Evolutionary conservation across 2,888 invertebrate genomes (phyloP), one percentile per base, ranked within the genome.

Genomic region (Dicyrtoma fusca): DNA sequence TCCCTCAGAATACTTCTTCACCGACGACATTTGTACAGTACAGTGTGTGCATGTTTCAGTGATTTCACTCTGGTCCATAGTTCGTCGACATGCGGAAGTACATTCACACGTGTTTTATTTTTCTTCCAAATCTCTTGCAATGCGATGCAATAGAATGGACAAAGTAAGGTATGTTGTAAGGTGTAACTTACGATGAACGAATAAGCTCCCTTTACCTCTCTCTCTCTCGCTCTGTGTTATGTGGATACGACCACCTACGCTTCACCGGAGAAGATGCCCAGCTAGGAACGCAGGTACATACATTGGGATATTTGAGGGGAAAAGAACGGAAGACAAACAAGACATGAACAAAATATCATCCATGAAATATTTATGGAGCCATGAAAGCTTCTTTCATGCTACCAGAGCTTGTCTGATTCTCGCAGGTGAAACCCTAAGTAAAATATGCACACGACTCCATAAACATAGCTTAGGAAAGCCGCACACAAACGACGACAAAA

Each of bases 341-440:
- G 66, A 55, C 19, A 53, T 13, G n/a, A 66, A 42, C 53, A 66
- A 44, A 66, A 66, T 42, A 66, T 66, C 64, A 66, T 53, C 66
- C 66, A 66, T 66, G 66, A 66, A 66, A 66, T 66, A 66, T 66
- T 66, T 66, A 66, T 66, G 42, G 53, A 66, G 53, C 53, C 66
- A 66, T 66, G 66, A 66, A 66, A 66, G 66, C 66, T 53, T 55
- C 55, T 66, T 66, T 66, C 55, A 53, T 66, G 42, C 53, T 66
- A 66, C 53, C 66, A 53, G 51, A 53, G 51, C 66, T 55, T 66
- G 53, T 53, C 53, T 44, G 62, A 63, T 63, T 44, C 62, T 65
- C 17, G 11, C 63, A 63, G 63, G 63, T 63, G 49, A 63, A 51
- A 10, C 51, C 44, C 57, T 26, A 14, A 59, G 19, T 61, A 61